Base-by-base conservation (phyloP, 2,888 invertebrate species). In the Sinodicranocentrus sp. region DNA sequence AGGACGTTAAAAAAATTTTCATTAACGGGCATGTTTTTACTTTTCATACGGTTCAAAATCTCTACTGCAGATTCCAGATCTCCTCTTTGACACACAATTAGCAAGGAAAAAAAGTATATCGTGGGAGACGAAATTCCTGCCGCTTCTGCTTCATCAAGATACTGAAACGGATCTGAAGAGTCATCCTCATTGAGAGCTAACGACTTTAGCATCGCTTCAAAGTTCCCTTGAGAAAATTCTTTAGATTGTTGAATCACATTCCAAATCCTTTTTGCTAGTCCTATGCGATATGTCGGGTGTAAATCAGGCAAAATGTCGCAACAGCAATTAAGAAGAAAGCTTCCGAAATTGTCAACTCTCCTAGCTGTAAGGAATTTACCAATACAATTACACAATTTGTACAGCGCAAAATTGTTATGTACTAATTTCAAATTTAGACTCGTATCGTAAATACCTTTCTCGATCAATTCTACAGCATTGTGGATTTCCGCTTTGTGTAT, bases 1-100 rank as follows among this genome's bases (percentile, higher is more conserved):
- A 87, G 71, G 1, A 76, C 79, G 52, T 84, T 87, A 63, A 87
- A 87, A 77, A 76, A 79, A 19, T 75, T 71, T 61, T 85, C 85
- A 28, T 77, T 84, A 0, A 87, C 75, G 0, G 84, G 54, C 44
- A 85, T 8, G 1, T 23, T 48, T 1, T 79, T 63, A 5, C 44
- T 68, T 48, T 87, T 87, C 79, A 87, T 84, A 6, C 33, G 8
- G 44, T 71, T 73, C 19, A 87, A n/a, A 10, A 87, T 44, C 48
- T 84, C 65, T 0, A 79, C 82, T 2, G 79, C 78, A 15, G 25
- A 48, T 15, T 75, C 82, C 2, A 84, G 19, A n/a, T 87, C 83
- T 0, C 87, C 87, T 54, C 83, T 43, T 52, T 85, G 87, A 25
- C 85, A 85, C 15, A 72, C 77, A 0, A 79, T 73, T 17, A 82